These are phyloP conservation scores for Apis mellifera DNA, from an alignment of 1,140 invertebrate species.

Conservation along the genomic window Amel_HAv3.1 CM009936.2:17501001-17501500, in stretches of 20 bases:
- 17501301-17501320: not conserved
- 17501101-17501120: not conserved
- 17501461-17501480: not conserved
- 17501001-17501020: constrained; percentile 66
- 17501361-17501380: constrained; percentile 63
- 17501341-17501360: constrained; percentile 50
- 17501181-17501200: not conserved
- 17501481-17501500: constrained; percentile 16
- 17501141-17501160: no score
- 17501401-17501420: constrained; percentile 3
- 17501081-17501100: not conserved
- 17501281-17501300: no score
- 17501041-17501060: constrained; percentile 72
- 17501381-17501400: constrained; percentile 18
- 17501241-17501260: not conserved
- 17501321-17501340: not conserved
- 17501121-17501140: no score
- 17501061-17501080: not conserved
- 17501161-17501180: no score
- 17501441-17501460: constrained; percentile 28
- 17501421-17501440: constrained; percentile 11
- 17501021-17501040: constrained; percentile 75
- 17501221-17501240: not conserved
- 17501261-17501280: no score
- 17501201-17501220: not conserved